Evolutionary conservation across 2,797 vertebrate species (phyloP).

Genomic region (Tadarida brasiliensis): DNA sequence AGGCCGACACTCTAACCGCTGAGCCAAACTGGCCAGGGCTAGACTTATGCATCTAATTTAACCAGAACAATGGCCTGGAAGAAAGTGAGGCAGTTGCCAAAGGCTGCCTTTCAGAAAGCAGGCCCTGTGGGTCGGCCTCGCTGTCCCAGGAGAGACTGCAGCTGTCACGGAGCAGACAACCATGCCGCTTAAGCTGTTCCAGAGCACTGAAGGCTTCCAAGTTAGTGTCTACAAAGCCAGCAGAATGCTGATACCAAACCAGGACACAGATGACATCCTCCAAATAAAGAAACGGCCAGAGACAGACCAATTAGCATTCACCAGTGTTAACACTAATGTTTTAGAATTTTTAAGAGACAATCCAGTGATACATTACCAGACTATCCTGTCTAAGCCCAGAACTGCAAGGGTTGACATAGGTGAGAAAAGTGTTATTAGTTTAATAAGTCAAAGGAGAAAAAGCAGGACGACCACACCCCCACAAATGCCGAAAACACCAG

Average conservation of each 20-base stretch:
- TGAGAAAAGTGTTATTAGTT: neutral
- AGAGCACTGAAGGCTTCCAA: neutral
- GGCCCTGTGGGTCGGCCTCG: neutral
- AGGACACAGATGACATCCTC: neutral
- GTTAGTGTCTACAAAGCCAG: constrained; percentile 16
- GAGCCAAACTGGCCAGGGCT: too few relatives aligned
- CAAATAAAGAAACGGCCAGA: neutral
- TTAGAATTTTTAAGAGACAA: constrained; percentile 1
- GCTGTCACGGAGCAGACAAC: neutral
- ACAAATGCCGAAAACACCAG: neutral
- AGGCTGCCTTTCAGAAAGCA: neutral
- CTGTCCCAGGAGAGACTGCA: neutral
- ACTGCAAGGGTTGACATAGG: neutral
- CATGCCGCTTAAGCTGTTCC: neutral
- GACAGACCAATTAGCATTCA: neutral
- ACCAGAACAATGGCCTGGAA: neutral
- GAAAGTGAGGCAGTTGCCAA: neutral
- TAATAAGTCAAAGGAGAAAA: constrained; percentile 2
- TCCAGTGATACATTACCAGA: neutral
- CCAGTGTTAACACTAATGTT: neutral
- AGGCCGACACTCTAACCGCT: too few relatives aligned
- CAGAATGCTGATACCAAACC: neutral
- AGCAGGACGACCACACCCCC: neutral
- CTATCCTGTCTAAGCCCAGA: neutral
- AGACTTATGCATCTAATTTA: neutral